Evolutionary conservation across 2,113 vertebrate species (phyloP).

Genomic region (Pedetes capensis): DNA sequence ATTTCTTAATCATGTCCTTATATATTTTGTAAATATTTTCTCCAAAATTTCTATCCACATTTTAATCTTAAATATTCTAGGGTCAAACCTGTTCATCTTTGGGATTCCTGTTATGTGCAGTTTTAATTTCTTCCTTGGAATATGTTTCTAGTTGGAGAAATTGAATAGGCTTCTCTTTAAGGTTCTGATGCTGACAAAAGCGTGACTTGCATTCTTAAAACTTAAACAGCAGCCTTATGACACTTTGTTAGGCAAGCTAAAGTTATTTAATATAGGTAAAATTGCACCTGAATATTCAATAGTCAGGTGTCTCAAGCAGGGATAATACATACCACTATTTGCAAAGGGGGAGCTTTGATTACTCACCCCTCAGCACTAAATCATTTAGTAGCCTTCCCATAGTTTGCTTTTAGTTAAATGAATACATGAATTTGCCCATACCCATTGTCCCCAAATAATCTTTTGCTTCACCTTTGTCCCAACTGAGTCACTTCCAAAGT

Average conservation of each 20-base stretch:
- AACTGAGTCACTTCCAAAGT: background rate
- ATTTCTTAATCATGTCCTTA: background rate
- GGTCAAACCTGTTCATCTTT: background rate
- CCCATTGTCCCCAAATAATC: background rate
- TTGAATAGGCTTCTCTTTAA: background rate
- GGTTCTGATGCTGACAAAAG: background rate
- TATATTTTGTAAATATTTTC: background rate
- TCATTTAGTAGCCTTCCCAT: background rate
- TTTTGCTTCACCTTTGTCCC: constrained; percentile 13
- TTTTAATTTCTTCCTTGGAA: background rate
- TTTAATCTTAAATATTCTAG: background rate
- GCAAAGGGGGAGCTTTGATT: background rate
- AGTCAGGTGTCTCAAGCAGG: background rate
- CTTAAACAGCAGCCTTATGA: background rate
- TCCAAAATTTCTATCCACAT: background rate
- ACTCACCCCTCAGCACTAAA: background rate
- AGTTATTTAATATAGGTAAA: background rate
- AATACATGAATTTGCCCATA: background rate
- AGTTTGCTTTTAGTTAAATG: background rate
- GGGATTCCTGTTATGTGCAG: background rate
- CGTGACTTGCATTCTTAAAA: background rate
- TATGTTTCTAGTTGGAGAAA: background rate
- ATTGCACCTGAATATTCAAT: background rate
- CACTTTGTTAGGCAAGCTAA: background rate
- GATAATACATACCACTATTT: background rate